Percentiles rank a stretch among this genome's conserved stretches.
These are phyloP conservation scores for Spongilla lacustris DNA, from an alignment of 37 sponge, comb jelly and placozoan species.

Conservation along the genomic window DNA sequence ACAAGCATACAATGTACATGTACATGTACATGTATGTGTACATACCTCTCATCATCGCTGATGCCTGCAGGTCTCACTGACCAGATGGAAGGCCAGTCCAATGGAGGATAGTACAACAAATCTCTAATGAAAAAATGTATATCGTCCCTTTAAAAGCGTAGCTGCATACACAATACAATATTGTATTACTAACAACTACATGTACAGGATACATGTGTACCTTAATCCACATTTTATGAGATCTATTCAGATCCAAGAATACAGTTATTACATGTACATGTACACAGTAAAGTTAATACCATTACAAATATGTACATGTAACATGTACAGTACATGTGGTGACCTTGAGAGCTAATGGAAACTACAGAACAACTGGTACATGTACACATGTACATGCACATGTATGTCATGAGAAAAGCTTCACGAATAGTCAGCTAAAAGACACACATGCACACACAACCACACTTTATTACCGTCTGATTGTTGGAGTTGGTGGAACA, in stretches of 20 bases:
- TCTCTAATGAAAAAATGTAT: too few relatives aligned
- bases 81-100: conserved; percentile 64
- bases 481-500: conserved; percentile 44
- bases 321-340: not conserved
- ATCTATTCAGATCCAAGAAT: too few relatives aligned
- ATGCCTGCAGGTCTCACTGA: conserved; percentile 27
- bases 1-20: not conserved
- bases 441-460: not conserved
- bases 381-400: not conserved
- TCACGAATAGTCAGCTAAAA: too few relatives aligned
- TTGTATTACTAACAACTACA: not conserved
- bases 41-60: conserved; percentile 21
- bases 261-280: too few relatives aligned
- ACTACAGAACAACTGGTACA: too few relatives aligned
- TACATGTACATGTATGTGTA: not conserved
- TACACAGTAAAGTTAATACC: not conserved
- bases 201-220: not conserved
- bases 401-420: not conserved
- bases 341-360: too few relatives aligned
- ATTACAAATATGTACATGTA: not conserved
- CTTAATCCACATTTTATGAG: too few relatives aligned
- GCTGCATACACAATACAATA: too few relatives aligned
- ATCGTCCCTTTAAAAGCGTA: too few relatives aligned
- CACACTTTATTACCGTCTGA: conserved; percentile 13
- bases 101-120: conserved; percentile 22